phyloP scores from a whole-genome alignment of 2,888 invertebrate genomes.

The Ophion costatus region DNA sequence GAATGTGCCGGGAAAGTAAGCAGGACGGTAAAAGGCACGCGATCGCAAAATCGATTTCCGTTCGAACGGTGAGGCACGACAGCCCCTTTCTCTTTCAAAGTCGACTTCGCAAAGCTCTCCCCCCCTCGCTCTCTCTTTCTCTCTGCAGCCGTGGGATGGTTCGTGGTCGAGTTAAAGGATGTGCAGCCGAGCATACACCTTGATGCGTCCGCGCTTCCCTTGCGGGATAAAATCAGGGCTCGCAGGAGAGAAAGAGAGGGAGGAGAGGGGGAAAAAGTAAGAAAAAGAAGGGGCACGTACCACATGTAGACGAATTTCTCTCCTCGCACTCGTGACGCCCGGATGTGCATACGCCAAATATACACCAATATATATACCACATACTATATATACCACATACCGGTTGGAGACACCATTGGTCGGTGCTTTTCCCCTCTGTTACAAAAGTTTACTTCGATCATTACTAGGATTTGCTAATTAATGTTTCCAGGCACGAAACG shows the following conservation, averaged over 20 bases:
- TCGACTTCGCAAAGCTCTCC: slow-evolving; percentile 52
- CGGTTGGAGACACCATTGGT: slow-evolving; percentile 33
- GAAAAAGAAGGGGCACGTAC: slow-evolving; percentile 57
- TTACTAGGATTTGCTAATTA: slow-evolving; percentile 83
- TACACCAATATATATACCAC: not conserved
- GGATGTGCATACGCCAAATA: slow-evolving; percentile 57
- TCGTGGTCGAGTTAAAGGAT: slow-evolving; percentile 53
- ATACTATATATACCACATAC: not conserved
- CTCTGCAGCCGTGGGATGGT: slow-evolving; percentile 36
- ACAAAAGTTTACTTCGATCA: slow-evolving; percentile 81
- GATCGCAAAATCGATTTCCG: slow-evolving; percentile 77
- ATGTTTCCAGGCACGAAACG: slow-evolving; percentile 77
- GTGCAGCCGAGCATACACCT: slow-evolving; percentile 38
- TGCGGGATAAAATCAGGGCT: not conserved
- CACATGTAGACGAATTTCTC: slow-evolving; percentile 49
- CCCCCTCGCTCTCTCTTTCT: not conserved
- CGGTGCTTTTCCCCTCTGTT: slow-evolving; percentile 69
- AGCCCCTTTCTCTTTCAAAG: slow-evolving; percentile 69
- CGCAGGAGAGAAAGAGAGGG: not conserved
- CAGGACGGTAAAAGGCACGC: slow-evolving; percentile 68
- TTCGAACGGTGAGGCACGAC: slow-evolving; percentile 71
- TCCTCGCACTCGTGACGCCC: slow-evolving; percentile 47
- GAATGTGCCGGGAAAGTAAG: slow-evolving; percentile 25
- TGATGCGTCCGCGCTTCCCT: slow-evolving; percentile 25
- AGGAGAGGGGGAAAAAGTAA: slow-evolving; percentile 48